Percentiles rank a stretch among this genome's conserved stretches.
Conservation (phyloP, 1,140 invertebrate species). For the Polypedilum pembai region DNA sequence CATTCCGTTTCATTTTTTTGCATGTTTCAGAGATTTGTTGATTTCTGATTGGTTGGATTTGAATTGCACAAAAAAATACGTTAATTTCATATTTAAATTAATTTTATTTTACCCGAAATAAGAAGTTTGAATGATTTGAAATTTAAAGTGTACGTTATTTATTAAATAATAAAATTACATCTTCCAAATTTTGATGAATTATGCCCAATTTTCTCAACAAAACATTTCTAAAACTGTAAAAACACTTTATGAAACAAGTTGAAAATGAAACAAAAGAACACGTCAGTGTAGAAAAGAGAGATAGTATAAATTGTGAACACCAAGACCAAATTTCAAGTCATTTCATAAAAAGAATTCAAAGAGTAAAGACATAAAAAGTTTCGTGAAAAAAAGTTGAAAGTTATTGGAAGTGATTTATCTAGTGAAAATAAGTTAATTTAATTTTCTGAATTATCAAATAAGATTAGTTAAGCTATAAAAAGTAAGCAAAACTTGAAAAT, state of each 20-base stretch:
- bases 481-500: not conserved
- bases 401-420: not conserved
- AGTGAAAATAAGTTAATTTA: not conserved
- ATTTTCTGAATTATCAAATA: not conserved
- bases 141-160: no score
- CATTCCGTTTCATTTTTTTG: no score
- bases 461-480: not conserved
- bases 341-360: not conserved
- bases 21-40: no score
- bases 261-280: slow-evolving; percentile 13
- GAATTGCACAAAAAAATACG: no score
- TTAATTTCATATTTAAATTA: no score
- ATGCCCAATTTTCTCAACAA: no score
- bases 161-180: no score
- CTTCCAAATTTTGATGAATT: no score
- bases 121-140: no score
- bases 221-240: no score
- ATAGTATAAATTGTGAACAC: not conserved
- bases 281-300: not conserved
- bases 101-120: no score
- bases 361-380: not conserved
- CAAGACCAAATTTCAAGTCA: not conserved
- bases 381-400: not conserved
- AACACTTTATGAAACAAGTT: not conserved
- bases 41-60: no score